Base-by-base conservation (phyloP, 2,888 invertebrate genomes). In the Scrobipalpa costella region DNA sequence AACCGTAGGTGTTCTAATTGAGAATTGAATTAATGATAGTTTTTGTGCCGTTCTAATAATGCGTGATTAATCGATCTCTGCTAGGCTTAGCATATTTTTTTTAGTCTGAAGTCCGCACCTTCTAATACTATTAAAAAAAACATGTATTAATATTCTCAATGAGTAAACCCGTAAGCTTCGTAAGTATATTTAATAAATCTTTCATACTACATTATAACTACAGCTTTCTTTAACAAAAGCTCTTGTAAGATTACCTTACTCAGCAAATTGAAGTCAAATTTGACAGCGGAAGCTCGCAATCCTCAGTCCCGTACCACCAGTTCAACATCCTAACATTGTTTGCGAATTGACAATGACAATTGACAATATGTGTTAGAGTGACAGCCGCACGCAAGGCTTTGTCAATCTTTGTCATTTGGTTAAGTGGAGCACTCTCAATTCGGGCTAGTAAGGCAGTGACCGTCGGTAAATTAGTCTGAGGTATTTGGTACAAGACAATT, bases 301-400 rank as follows among this genome's bases (percentile, higher is more conserved):
- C 19, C 38, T 57, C 17, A 17, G 19, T 57, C 57, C 57, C 19
- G 6, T n/a, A n/a, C 13, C n/a, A 33, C n/a, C 33, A 36, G 36
- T 36, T 57, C 15, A 7, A 38, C 8, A 19, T 5, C 27, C 38
- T 19, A 55, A 52, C 57, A 11, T 49, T 61, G 52, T 77, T 78
- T 73, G 74, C 69, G 77, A 74, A 44, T 44, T 7, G 44, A 44
- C 44, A 44, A n/a, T 15, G 79, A 78, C 77, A 79, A 75, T 73
- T 72, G 55, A 62, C 66, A 73, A 77, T 76, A 77, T 79, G 74
- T 80, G 79, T 79, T 78, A 80, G 72, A 60, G 33, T 15, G 49
- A 60, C 64, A 66, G 68, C 67, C 67, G 52, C 61, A 68, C 67
- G 69, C 69, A 55, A 69, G 59, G 33, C 62, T 67, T 69, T 69